Evolutionary conservation across 2,113 vertebrate species (phyloP), one percentile per base, ranked within the genome.

Genomic region (Fulmarus glacialis): DNA sequence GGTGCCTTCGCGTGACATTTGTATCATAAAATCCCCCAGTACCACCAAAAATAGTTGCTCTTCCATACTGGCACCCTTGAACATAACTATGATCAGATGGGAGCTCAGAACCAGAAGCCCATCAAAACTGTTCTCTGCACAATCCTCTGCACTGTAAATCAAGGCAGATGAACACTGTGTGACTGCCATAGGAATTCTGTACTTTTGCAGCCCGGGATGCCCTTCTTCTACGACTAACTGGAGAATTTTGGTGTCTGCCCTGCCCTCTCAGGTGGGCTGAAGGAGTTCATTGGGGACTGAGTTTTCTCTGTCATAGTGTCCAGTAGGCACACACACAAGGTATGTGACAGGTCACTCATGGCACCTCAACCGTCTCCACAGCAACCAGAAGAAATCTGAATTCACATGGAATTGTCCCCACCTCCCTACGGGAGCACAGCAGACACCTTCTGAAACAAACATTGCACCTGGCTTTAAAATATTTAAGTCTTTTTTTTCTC

Each of bases 281-380:
- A 36, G 42, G 34, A 72, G 24, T 2, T 56, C 56, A 40, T 50
- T 52, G 70, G 23, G n/a, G 24, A 64, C 15, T 32, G 64, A 36
- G 12, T 72, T 82, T 78, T 29, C 52, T 12, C 13, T 8, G 5
- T 13, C 5, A 0, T 0, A 13, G 15, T 30, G 32, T 43, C 52
- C 21, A 5, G 62, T 27, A 23, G 75, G 73, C 36, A 43, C 62
- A 62, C 34, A 48, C 6, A 16, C 12, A 58, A 11, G 22, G 16
- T 43, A 15, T 3, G 7, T 71, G 30, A n/a, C 73, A 87, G 71
- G 21, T 52, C 38, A 16, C 43, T 66, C 50, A 18, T 2, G 7
- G 52, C 43, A 80, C 22, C 75, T 38, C 80, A 63, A 0, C 32
- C 3, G 0, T 53, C 66, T 58, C 66, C 58, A 80, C 83, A 89